Conservation (phyloP, 2,797 vertebrate genomes). For the Peromyscus aztecus region DNA sequence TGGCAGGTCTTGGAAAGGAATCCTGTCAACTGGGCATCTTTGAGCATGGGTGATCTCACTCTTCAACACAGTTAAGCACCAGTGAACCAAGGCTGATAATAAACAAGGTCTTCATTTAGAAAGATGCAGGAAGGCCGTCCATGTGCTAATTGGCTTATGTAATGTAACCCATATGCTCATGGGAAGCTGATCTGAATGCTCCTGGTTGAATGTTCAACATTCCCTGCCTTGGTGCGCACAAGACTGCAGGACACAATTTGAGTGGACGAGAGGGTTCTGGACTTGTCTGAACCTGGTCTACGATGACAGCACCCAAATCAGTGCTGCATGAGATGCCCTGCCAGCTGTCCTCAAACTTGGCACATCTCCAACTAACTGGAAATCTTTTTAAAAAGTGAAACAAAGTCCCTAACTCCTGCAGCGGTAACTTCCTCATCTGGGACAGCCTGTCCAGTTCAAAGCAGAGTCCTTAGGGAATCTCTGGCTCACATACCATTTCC, state of each 20-base stretch:
- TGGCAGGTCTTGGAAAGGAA: not conserved
- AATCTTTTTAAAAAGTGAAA: not conserved
- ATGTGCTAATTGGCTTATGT: not conserved
- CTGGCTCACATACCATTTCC: not conserved
- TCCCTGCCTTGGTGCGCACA: accelerated
- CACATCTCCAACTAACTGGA: not conserved
- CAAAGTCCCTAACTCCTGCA: no score
- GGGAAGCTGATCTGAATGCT: accelerated
- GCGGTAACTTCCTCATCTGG: not conserved
- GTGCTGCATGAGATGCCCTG: accelerated
- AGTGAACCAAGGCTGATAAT: not conserved
- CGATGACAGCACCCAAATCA: not conserved
- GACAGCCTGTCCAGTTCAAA: not conserved
- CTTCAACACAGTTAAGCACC: not conserved
- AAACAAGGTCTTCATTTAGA: not conserved
- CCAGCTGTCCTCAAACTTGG: not conserved
- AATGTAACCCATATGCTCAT: no score
- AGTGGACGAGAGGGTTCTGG: accelerated
- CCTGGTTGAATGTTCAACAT: accelerated
- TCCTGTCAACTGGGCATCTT: not conserved
- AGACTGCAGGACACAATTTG: accelerated
- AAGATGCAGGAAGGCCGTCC: not conserved
- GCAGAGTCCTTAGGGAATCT: no score
- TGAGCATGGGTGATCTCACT: not conserved
- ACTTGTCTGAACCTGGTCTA: not conserved